Conservation (phyloP, 2,113 vertebrate species). For the Trogon surrucura region DNA sequence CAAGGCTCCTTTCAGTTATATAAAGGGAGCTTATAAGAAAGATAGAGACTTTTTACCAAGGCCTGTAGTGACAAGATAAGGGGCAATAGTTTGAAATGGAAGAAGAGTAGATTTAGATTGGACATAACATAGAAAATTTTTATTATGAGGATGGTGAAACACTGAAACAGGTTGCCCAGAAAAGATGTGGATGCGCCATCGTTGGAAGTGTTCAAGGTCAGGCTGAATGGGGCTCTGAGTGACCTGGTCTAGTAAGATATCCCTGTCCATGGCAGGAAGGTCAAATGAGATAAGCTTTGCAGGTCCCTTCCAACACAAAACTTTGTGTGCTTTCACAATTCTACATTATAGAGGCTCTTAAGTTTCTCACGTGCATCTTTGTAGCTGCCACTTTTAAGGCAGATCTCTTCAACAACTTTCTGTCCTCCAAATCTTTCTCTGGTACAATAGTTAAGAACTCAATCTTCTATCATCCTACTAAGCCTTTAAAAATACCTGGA, state of each 20-base stretch:
- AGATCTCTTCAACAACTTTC: not conserved
- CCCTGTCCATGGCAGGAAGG: not conserved
- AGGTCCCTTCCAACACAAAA: not conserved
- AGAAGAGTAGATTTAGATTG: not conserved
- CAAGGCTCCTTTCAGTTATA: not conserved
- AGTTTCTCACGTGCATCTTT: not conserved
- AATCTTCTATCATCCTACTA: not conserved
- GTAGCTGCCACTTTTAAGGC: not conserved
- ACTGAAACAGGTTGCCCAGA: not conserved
- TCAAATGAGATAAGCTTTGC: not conserved
- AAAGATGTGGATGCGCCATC: not conserved
- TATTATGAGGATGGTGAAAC: not conserved
- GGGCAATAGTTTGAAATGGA: not conserved
- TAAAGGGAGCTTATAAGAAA: not conserved
- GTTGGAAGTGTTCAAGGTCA: not conserved
- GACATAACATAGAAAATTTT: not conserved
- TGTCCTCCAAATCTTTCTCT: not conserved
- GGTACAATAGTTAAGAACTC: not conserved
- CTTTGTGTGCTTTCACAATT: not conserved
- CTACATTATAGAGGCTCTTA: not conserved
- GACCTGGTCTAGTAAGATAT: not conserved
- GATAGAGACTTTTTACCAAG: not conserved
- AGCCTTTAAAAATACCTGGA: not conserved
- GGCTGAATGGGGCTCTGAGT: not conserved
- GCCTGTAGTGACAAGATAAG: not conserved